phyloP scores from a whole-genome alignment of 1,140 invertebrate genomes.

The Adelges cooleyi region DNA sequence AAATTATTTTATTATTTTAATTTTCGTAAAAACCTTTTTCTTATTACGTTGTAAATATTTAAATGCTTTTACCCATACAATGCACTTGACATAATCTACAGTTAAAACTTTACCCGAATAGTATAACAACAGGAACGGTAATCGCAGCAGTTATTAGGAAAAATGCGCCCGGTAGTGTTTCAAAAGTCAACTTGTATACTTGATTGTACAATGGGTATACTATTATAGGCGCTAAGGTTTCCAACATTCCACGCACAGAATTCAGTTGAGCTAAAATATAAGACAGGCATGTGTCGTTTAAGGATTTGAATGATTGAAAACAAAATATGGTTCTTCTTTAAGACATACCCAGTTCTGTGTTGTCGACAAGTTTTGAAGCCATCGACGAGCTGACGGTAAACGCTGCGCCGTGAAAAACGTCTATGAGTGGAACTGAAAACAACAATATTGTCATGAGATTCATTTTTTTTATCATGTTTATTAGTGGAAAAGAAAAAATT shows the following conservation, averaged over 20 bases:
- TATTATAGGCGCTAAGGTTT: constrained; percentile 31
- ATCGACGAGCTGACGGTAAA: constrained; percentile 30
- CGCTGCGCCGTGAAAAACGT: constrained; percentile 31
- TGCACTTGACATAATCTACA: too few species aligned
- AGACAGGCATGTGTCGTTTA: not conserved
- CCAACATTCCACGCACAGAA: constrained; percentile 28
- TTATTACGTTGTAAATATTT: too few species aligned
- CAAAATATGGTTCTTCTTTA: not conserved
- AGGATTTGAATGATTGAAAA: too few species aligned
- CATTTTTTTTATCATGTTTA: too few species aligned
- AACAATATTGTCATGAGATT: not conserved
- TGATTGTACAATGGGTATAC: constrained; percentile 32
- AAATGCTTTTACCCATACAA: too few species aligned
- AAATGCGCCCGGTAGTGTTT: constrained; percentile 30
- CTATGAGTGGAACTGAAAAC: constrained; percentile 30
- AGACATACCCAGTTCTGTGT: constrained; percentile 29
- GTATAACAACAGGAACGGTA: constrained; percentile 26
- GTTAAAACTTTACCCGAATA: constrained; percentile 30
- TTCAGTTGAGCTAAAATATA: constrained; percentile 25
- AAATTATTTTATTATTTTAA: too few species aligned
- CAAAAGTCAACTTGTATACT: constrained; percentile 30
- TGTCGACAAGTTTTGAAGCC: constrained; percentile 32
- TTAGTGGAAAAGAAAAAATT: too few species aligned
- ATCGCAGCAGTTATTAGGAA: constrained; percentile 30
- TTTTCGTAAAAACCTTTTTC: too few species aligned